Base-by-base conservation (phyloP, 2,113 vertebrate species). In the Dissostichus mawsoni region DNA sequence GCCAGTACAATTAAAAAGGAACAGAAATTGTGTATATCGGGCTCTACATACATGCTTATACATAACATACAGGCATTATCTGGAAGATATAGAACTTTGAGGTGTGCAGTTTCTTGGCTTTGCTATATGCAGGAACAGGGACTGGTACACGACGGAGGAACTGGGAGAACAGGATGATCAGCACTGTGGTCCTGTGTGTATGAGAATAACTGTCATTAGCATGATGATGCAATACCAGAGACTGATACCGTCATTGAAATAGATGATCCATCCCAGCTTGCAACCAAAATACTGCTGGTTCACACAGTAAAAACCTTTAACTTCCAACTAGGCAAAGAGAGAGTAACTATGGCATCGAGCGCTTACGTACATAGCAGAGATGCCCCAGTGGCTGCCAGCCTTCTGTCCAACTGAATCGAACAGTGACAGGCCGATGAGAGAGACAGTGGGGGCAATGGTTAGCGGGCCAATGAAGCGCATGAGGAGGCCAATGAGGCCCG, bases 131-230 rank as follows among this genome's bases (percentile, higher is more conserved):
- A 0, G 96, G 98, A 80, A 99, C 23, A 0, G 93, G 97, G 41
- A 99, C 69, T 0, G 95, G 70, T 5, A 97, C 56, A 23, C 92
- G 90, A 47, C 96, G 96, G 74, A 99, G 93, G 85, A 98, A 99
- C 90, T 99, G 98, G 63, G 98, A 99, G 93, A 99, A 99, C 57
- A 98, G 87, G 83, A 97, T 92, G 75, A 98, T 99, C 91, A 97
- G 89, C 78, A 79, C 90, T 36, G 94, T 87, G 14, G 98, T 97
- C 95, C 98, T 99, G 93, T 81, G 71, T 83, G 69, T 16, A 6
- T 10, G 69, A 53, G 64, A 70, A 69, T 1, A 89, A 61, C 55
- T 14, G 45, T 69, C 16, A 52, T 67, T 48, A 56, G n/a, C 23
- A 73, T 23, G 4, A 44, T 25, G 18, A 63, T 20, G 16, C 23